phyloP scores from a whole-genome alignment of 2,888 invertebrate species.

The Torymus aiolomorphi region DNA sequence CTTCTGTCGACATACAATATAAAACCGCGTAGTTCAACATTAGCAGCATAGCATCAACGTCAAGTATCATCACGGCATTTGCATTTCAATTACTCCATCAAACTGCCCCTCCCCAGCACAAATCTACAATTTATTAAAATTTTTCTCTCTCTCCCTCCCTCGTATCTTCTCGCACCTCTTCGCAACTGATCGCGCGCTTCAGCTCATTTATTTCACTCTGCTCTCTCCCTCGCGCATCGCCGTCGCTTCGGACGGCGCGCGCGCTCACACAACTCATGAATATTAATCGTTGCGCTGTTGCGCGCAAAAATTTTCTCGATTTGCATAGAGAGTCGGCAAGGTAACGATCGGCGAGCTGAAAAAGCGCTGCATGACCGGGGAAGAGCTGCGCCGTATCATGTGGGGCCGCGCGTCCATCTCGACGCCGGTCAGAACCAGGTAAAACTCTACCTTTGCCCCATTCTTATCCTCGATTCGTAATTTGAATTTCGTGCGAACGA shows the following conservation, averaged over 20 bases:
- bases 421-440: constrained; percentile 87
- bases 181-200: constrained; percentile 21
- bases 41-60: too few species aligned
- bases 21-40: too few species aligned
- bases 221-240: not conserved
- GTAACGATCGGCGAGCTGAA: constrained; percentile 90
- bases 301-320: constrained; percentile 46
- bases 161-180: not conserved
- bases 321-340: constrained; percentile 86
- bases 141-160: not conserved
- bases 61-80: too few species aligned
- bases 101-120: too few species aligned
- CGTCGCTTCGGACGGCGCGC: not conserved
- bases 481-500: constrained; percentile 44
- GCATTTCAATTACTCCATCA: too few species aligned
- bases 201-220: constrained; percentile 25
- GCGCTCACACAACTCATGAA: constrained; percentile 42
- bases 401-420: constrained; percentile 94
- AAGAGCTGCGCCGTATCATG: constrained; percentile 90
- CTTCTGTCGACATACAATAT: too few species aligned
- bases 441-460: constrained; percentile 57
- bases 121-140: not conserved
- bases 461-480: constrained; percentile 4
- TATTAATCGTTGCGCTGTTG: constrained; percentile 50
- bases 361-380: constrained; percentile 89